Base-by-base conservation (phyloP, 2,797 vertebrate species). In the Champsocephalus esox region DNA sequence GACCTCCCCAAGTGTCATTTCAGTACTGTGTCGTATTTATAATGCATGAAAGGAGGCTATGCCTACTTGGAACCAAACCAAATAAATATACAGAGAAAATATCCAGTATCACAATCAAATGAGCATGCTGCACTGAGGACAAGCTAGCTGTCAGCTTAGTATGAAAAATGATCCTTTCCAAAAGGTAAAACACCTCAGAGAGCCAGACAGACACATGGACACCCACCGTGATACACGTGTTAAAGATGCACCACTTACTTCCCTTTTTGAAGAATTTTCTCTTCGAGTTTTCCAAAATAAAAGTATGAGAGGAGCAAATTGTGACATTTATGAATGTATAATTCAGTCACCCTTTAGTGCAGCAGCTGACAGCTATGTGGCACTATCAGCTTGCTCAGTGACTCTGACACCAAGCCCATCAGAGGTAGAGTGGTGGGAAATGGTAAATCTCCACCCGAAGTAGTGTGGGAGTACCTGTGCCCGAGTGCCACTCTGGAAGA, bases 401-500 rank as follows among this genome's bases (percentile, higher is more conserved):
- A 70, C 61, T 75, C 65, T 63, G 73, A 83, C 58, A 50, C 44
- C 68, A 64, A 80, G 50, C 81, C 68, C 28, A 60, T 72, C 55
- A 71, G 50, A 81, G 77, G 77, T 64, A 52, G 52, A 38, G 54
- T 8, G 50, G 68, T 65, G 71, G 65, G 80, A 38, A 82, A 66
- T 55, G 70, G 46, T 61, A 89, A 81, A 91, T 88, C 83, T 90
- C 78, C 61, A 77, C 49, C 87, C 51, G 77, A 21, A 51, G 80
- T 73, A 64, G 62, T 48, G 58, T 56, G 65, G 83, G 85, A 90
- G 91, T 92, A 89, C 88, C 84, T 87, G 77, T 70, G 59, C 77
- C 85, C 59, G 19, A 86, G 79, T 48, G 74, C 72, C 71, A 59
- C 68, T 76, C 75, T 67, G 77, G 50, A 74, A 57, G 72, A 88